Conservation (phyloP, 2,797 vertebrate genomes). For the Phoebastria nigripes region DNA sequence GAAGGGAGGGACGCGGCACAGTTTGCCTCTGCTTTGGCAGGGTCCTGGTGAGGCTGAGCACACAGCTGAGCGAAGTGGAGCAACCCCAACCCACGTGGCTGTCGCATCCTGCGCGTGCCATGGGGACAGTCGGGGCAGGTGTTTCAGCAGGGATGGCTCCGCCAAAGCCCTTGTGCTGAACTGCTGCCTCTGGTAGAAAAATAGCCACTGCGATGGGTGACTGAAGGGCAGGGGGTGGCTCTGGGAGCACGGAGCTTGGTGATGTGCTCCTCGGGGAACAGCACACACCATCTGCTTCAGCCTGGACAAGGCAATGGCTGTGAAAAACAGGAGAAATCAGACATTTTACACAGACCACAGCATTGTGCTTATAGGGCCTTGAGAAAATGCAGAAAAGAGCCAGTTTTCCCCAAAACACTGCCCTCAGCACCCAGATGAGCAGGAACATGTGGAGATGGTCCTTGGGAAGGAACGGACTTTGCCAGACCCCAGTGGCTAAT, state of each 20-base stretch:
- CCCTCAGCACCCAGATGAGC: neutral
- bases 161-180: neutral
- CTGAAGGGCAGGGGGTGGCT: neutral
- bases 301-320: neutral
- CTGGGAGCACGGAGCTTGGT: rapidly evolving
- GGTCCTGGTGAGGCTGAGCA: neutral
- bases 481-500: neutral
- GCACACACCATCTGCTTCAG: neutral
- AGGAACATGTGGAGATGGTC: neutral
- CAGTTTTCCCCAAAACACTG: neutral
- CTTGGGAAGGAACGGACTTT: neutral
- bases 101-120: rapidly evolving
- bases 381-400: neutral
- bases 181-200: neutral
- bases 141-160: neutral
- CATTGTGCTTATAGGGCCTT: neutral
- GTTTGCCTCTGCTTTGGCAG: neutral
- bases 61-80: neutral
- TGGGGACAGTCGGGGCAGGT: neutral
- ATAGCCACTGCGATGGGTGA: rapidly evolving
- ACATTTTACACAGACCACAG: neutral
- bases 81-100: neutral
- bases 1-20: neutral
- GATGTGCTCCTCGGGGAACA: neutral
- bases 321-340: neutral